These are phyloP conservation scores for Luffia ferchaultella DNA, from an alignment of 2,888 invertebrate species.

Conservation along the genomic window DNA sequence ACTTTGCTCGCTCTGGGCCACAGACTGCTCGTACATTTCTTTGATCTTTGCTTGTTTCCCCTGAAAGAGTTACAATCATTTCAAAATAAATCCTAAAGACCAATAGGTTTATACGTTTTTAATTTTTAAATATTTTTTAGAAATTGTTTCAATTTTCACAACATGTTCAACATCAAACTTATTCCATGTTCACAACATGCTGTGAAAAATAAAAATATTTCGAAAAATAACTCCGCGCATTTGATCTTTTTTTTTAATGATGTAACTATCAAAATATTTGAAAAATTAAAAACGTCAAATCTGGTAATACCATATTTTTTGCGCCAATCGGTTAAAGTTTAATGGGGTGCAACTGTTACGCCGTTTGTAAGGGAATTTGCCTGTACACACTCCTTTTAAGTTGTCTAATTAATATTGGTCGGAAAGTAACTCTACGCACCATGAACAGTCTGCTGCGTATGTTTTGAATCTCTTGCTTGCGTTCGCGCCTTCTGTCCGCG, in stretches of 20 bases:
- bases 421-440: constrained; percentile 48
- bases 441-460: constrained; percentile 85
- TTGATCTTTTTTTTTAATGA: too few species aligned
- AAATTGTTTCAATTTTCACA: neutral
- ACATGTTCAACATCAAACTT: neutral
- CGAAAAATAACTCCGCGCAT: too few species aligned
- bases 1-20: constrained; percentile 79
- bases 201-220: too few species aligned
- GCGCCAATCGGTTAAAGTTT: too few species aligned
- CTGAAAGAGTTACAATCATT: constrained; percentile 49
- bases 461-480: constrained; percentile 89
- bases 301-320: too few species aligned
- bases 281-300: too few species aligned
- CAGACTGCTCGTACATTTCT: constrained; percentile 91
- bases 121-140: neutral
- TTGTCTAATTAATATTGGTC: too few species aligned
- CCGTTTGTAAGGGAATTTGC: too few species aligned
- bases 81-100: too few species aligned
- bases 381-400: too few species aligned
- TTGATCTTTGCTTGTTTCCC: constrained; percentile 92
- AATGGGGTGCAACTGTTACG: too few species aligned
- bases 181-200: neutral
- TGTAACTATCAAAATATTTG: too few species aligned
- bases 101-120: neutral
- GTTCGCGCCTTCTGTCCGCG: constrained; percentile 76